Evolutionary conservation across 2,888 invertebrate genomes (phyloP).

Genomic region (Zygogramma bicolorata): DNA sequence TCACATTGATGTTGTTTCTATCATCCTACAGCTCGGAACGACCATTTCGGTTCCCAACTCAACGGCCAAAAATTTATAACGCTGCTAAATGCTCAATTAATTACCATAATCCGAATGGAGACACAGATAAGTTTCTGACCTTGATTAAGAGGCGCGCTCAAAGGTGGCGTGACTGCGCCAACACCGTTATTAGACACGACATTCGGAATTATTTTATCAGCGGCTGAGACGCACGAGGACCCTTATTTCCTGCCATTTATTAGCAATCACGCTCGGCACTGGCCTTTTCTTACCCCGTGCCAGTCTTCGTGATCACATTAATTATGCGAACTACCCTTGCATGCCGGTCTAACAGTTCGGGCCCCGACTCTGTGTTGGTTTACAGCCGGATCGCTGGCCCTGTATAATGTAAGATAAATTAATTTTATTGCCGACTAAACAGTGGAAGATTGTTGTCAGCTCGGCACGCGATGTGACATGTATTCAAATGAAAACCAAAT

Average conservation of each 20-base stretch:
- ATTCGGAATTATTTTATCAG: constrained; percentile 68
- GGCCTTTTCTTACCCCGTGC: constrained; percentile 66
- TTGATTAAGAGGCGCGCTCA: constrained; percentile 63
- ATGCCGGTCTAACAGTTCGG: constrained; percentile 58
- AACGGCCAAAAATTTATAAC: no score
- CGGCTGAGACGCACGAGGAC: constrained; percentile 66
- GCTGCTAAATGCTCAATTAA: not conserved
- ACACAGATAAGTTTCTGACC: constrained; percentile 50
- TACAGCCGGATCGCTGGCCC: constrained; percentile 62
- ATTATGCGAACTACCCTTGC: constrained; percentile 66
- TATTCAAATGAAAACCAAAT: constrained; percentile 46
- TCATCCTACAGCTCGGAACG: no score
- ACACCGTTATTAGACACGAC: constrained; percentile 67
- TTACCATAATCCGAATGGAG: not conserved
- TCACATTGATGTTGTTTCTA: no score
- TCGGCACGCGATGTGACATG: constrained; percentile 66
- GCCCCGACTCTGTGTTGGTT: constrained; percentile 60
- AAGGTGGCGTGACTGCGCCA: constrained; percentile 62
- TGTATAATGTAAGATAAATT: constrained; percentile 66
- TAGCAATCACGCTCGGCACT: constrained; percentile 66
- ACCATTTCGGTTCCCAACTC: no score
- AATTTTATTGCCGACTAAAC: constrained; percentile 69
- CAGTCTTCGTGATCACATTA: constrained; percentile 66
- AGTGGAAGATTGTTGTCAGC: constrained; percentile 67
- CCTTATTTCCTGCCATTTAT: constrained; percentile 68